Percentiles rank a stretch among this genome's conserved stretches.
These are phyloP conservation scores for pig (Sus scrofa) DNA, from an alignment of 2,113 vertebrate genomes.

Conservation along the genomic window DNA sequence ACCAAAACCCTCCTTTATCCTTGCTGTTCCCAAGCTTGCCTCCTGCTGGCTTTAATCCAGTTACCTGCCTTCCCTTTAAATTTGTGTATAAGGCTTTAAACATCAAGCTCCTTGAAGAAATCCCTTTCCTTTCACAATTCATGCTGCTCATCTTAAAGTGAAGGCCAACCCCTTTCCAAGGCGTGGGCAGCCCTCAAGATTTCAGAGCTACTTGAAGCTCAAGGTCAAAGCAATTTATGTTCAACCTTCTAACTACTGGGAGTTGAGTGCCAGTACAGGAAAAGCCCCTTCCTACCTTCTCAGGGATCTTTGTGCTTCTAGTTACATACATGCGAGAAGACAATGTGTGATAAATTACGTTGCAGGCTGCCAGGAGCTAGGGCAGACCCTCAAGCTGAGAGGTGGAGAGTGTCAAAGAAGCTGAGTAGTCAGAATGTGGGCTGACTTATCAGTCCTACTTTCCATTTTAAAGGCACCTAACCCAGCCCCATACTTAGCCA, in stretches of 20 bases:
- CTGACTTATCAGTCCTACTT: slow-evolving; percentile 41
- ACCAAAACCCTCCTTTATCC: not conserved
- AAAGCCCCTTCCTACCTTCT: not conserved
- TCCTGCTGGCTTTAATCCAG: slow-evolving; percentile 35
- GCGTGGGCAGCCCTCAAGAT: not conserved
- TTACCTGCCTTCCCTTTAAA: not conserved
- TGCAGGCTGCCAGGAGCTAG: slow-evolving; percentile 26
- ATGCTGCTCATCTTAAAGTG: slow-evolving; percentile 43
- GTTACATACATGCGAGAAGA: slow-evolving; percentile 19
- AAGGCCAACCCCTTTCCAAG: slow-evolving; percentile 10
- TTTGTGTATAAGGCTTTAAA: slow-evolving; percentile 51
- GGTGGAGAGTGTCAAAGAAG: slow-evolving; percentile 40
- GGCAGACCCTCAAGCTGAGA: slow-evolving; percentile 6
- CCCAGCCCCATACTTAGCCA: not conserved
- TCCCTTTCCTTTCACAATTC: slow-evolving; percentile 51
- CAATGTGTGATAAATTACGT: slow-evolving; percentile 25
- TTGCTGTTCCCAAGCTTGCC: not conserved
- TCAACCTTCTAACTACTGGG: not conserved
- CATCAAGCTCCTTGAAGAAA: slow-evolving; percentile 30
- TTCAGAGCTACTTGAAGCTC: slow-evolving; percentile 44
- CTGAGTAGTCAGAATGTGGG: slow-evolving; percentile 44
- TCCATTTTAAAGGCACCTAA: slow-evolving; percentile 35
- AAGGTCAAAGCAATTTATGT: slow-evolving; percentile 64
- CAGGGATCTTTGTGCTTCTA: slow-evolving; percentile 17
- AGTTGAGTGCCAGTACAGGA: not conserved